These are phyloP conservation scores for Halcyon malimbica DNA, from an alignment of 2,113 vertebrate genomes.

Conservation along the genomic window DNA sequence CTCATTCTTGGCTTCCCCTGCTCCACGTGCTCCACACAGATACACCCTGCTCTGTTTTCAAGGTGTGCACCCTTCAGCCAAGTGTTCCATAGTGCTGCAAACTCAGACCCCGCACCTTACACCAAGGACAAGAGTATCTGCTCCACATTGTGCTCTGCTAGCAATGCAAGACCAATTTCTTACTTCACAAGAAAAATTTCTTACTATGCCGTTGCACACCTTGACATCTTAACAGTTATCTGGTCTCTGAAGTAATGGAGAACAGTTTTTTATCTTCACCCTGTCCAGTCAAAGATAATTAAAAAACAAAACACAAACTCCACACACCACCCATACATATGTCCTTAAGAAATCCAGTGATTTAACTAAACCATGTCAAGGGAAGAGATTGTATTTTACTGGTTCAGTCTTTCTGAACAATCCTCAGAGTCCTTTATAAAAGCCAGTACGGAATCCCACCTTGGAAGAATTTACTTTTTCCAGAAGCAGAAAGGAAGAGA, in stretches of 20 bases:
- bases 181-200: not conserved
- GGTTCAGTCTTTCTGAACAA: not conserved
- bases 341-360: not conserved
- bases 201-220: not conserved
- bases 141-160: not conserved
- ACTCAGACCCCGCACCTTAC: fast-evolving
- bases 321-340: fast-evolving
- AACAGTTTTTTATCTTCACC: not conserved
- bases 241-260: not conserved
- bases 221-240: not conserved
- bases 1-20: not conserved
- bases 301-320: not conserved
- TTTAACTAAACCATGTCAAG: not conserved
- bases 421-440: not conserved
- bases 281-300: not conserved
- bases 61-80: not conserved
- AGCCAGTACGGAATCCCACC: not conserved
- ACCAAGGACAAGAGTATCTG: fast-evolving
- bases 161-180: too few relatives aligned
- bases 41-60: fast-evolving
- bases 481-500: not conserved
- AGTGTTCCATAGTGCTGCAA: not conserved
- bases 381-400: not conserved
- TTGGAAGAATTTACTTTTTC: not conserved
- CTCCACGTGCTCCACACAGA: not conserved